Evolutionary conservation across 2,888 invertebrate genomes (phyloP).

Genomic region (Caradrina clavipalpis): DNA sequence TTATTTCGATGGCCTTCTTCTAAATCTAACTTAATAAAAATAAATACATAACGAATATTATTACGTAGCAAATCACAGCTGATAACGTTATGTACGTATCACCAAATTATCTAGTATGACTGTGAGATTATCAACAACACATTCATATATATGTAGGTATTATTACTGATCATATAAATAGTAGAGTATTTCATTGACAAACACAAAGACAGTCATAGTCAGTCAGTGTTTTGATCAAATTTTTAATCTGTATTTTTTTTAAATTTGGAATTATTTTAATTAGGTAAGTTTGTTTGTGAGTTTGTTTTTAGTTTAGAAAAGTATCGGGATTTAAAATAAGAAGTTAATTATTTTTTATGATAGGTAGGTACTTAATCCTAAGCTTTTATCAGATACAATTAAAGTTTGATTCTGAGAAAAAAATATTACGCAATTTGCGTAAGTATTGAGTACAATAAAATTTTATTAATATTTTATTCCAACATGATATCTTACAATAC

Average conservation of each 20-base stretch:
- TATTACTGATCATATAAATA: conserved; percentile 33
- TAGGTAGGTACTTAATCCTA: too few species aligned
- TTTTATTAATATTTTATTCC: too few species aligned
- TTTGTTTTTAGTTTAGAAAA: background rate
- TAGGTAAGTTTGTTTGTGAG: conserved; percentile 23
- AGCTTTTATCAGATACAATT: too few species aligned
- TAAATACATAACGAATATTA: conserved; percentile 12
- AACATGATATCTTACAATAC: too few species aligned
- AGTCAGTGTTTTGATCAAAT: conserved; percentile 16
- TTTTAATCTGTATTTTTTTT: background rate
- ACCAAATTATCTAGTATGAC: conserved; percentile 43
- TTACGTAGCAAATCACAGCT: conserved; percentile 35
- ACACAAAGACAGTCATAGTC: background rate
- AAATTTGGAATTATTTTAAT: background rate
- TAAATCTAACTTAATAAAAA: background rate
- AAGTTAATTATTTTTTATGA: background rate
- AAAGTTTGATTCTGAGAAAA: too few species aligned
- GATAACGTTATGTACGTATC: conserved; percentile 31
- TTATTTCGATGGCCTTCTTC: conserved; percentile 20
- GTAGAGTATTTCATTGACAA: conserved; percentile 10
- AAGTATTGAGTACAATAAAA: too few species aligned
- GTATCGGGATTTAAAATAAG: background rate
- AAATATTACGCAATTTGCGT: too few species aligned
- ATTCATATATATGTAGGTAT: conserved; percentile 17
- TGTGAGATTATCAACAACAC: conserved; percentile 29